phyloP scores from a whole-genome alignment of 2,888 invertebrate species.

The Dusona sp. region DNA sequence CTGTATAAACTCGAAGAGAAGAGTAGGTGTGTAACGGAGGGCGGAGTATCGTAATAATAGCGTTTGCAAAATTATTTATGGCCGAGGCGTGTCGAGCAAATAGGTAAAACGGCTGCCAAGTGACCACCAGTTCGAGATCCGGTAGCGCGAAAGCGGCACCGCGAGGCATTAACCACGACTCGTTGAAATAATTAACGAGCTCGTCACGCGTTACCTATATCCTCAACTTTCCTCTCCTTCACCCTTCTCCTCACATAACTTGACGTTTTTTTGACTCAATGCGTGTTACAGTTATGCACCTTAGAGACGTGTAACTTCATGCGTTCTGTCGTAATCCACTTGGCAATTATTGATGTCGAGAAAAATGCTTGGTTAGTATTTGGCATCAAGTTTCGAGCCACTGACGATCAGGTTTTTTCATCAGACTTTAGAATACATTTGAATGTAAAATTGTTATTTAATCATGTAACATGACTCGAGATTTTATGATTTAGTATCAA shows the following conservation, averaged over 20 bases:
- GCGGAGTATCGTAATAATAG: slow-evolving; percentile 79
- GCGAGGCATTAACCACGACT: slow-evolving; percentile 81
- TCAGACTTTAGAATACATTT: neutral
- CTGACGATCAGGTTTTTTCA: neutral
- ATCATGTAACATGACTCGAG: neutral
- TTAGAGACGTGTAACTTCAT: slow-evolving; percentile 1
- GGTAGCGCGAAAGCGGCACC: slow-evolving; percentile 74
- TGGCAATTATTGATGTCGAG: slow-evolving; percentile 15
- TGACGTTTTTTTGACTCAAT: slow-evolving; percentile 37
- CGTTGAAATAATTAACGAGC: slow-evolving; percentile 84
- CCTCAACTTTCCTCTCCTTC: slow-evolving; percentile 1
- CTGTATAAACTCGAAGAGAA: slow-evolving; percentile 43
- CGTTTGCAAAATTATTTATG: slow-evolving; percentile 83
- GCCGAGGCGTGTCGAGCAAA: slow-evolving; percentile 81
- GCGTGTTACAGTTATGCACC: neutral
- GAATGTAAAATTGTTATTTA: neutral
- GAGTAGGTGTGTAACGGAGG: slow-evolving; percentile 78
- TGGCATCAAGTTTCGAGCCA: neutral
- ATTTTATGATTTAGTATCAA: neutral
- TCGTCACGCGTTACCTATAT: slow-evolving; percentile 74
- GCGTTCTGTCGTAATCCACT: slow-evolving; percentile 9
- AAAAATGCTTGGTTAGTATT: neutral
- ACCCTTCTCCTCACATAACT: neutral
- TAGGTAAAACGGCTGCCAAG: slow-evolving; percentile 83
- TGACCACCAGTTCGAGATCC: slow-evolving; percentile 79